phyloP scores from a whole-genome alignment of 2,797 vertebrate genomes.

The Pseudomugil tenellus region DNA sequence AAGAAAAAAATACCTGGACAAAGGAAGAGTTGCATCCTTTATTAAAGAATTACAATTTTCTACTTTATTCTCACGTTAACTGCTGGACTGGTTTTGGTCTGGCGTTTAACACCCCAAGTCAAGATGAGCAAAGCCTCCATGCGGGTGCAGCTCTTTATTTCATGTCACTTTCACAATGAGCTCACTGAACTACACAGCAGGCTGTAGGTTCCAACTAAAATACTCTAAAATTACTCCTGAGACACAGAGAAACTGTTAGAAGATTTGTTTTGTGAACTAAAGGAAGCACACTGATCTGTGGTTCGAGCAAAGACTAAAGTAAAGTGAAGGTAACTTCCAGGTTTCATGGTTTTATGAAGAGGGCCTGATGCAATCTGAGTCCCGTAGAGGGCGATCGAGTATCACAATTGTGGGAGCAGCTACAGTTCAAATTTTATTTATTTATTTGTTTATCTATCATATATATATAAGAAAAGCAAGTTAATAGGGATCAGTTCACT shows the following conservation, averaged over 20 bases:
- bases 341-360: not conserved
- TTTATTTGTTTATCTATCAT: not conserved
- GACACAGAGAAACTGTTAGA: not conserved
- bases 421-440: not conserved
- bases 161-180: no score
- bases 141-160: no score
- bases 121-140: no score
- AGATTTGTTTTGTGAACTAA: no score
- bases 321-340: not conserved
- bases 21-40: no score
- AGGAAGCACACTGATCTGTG: not conserved
- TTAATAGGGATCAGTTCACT: no score
- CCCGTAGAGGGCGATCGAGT: slow-evolving; percentile 69
- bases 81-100: no score
- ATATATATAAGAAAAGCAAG: not conserved
- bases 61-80: no score
- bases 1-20: no score
- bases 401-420: slow-evolving; percentile 18
- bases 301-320: not conserved
- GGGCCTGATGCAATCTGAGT: not conserved
- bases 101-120: no score
- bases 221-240: not conserved
- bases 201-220: not conserved
- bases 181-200: not conserved
- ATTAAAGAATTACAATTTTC: no score